Conservation (phyloP, 2,888 invertebrate genomes). For the Thecocarcelia acutangulata region DNA sequence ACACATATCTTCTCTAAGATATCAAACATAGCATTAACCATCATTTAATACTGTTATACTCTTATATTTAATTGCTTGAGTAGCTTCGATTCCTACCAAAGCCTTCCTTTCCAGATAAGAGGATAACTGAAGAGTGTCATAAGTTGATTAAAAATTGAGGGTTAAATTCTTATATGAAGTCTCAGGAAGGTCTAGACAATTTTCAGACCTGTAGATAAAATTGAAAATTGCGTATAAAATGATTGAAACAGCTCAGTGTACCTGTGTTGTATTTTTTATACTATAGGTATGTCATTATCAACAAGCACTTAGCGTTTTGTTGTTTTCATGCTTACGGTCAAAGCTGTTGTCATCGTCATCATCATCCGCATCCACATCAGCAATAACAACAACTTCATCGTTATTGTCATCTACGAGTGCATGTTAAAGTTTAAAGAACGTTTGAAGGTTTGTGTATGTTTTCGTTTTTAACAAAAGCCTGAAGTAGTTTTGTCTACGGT, state of each 20-base stretch:
- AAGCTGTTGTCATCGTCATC: conserved; percentile 29
- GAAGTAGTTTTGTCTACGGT: conserved; percentile 65
- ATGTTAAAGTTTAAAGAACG: conserved; percentile 16
- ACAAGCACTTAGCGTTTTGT: conserved; percentile 66
- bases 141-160: too few relatives aligned
- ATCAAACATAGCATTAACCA: too few relatives aligned
- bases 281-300: conserved; percentile 61
- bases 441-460: conserved; percentile 25
- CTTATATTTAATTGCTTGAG: too few relatives aligned
- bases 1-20: too few relatives aligned
- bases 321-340: conserved; percentile 64
- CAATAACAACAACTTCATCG: conserved; percentile 34
- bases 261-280: not conserved
- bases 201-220: too few relatives aligned
- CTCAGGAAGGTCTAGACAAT: too few relatives aligned
- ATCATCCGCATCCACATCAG: conserved; percentile 27
- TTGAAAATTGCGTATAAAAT: too few relatives aligned
- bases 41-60: too few relatives aligned
- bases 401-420: conserved; percentile 30
- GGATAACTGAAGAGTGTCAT: too few relatives aligned
- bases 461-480: conserved; percentile 55
- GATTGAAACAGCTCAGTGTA: not conserved
- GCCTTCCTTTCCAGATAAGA: too few relatives aligned
- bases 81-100: too few relatives aligned
- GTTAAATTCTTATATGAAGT: too few relatives aligned